Evolutionary conservation across 2,888 invertebrate species (phyloP).

Genomic region (Eumerus sabulonum): DNA sequence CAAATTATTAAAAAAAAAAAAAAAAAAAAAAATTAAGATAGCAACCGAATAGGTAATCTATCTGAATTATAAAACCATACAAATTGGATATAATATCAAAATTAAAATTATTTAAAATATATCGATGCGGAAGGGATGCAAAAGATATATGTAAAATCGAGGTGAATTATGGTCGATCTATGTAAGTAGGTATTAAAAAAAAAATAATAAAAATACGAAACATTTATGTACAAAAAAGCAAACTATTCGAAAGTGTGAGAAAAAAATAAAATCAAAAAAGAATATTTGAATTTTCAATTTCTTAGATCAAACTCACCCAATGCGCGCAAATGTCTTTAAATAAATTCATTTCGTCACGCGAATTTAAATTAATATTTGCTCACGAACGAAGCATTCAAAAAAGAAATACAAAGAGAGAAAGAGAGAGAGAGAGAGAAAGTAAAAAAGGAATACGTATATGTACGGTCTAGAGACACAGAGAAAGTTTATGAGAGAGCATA

Average conservation of each 20-base stretch:
- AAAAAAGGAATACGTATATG: conserved; percentile 41
- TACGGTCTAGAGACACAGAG: conserved; percentile 45
- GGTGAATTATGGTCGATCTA: conserved; percentile 25
- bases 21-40: not conserved
- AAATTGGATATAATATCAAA: too few species aligned
- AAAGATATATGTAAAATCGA: conserved; percentile 29
- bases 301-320: conserved; percentile 62
- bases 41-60: too few species aligned
- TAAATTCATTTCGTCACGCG: conserved; percentile 53
- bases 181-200: not conserved
- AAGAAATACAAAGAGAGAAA: conserved; percentile 40
- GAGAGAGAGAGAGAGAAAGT: conserved; percentile 46
- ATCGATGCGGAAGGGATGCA: too few species aligned
- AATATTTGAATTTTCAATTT: not conserved
- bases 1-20: not conserved
- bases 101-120: too few species aligned
- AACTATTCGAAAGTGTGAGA: not conserved
- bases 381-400: conserved; percentile 62
- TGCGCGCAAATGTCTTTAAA: conserved; percentile 47
- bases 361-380: conserved; percentile 45
- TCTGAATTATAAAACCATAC: too few species aligned
- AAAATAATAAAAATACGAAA: conserved; percentile 30
- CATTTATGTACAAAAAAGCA: not conserved
- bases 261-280: too few species aligned
- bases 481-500: conserved; percentile 25